phyloP scores from a whole-genome alignment of 2,888 invertebrate species.

The Tanytarsus gracilentus region DNA sequence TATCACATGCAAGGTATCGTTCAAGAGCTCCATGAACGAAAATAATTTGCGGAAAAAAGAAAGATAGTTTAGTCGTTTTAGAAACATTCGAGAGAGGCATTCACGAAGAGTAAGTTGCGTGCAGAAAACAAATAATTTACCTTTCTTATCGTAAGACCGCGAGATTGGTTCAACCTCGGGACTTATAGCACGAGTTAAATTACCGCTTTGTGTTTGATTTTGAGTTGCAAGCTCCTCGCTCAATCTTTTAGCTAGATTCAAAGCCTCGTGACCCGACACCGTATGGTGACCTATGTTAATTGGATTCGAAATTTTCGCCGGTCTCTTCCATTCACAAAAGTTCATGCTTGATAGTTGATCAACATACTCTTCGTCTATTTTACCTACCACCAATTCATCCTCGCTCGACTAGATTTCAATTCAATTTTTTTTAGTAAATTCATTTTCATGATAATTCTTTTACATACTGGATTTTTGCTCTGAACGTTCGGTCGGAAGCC shows the following conservation, averaged over 20 bases:
- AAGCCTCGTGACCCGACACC: constrained; percentile 72
- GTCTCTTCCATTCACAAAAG: constrained; percentile 44
- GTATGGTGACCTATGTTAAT: constrained; percentile 67
- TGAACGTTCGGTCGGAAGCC: constrained; percentile 87
- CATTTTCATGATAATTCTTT: neutral
- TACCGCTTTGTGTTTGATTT: constrained; percentile 35
- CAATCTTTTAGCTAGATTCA: constrained; percentile 61
- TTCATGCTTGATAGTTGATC: constrained; percentile 39
- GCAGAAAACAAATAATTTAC: constrained; percentile 33
- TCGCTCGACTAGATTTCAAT: constrained; percentile 46
- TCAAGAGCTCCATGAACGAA: neutral
- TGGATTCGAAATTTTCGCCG: constrained; percentile 57
- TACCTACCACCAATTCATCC: constrained; percentile 53
- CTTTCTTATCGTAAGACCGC: constrained; percentile 53
- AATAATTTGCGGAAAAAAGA: neutral
- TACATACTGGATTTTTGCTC: constrained; percentile 50
- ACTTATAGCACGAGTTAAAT: constrained; percentile 40
- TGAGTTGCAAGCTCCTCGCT: constrained; percentile 51
- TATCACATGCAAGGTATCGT: no score
- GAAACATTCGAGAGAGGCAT: neutral
- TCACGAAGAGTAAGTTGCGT: neutral
- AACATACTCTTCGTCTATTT: constrained; percentile 68
- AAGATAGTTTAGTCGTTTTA: no score
- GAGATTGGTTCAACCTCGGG: constrained; percentile 53
- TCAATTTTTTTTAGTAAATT: constrained; percentile 25